A percentile compares a stretch with the other conserved stretches of the same genome.
These are phyloP conservation scores for Elysia crispata DNA, from an alignment of 2,888 invertebrate species.

Conservation along the genomic window DNA sequence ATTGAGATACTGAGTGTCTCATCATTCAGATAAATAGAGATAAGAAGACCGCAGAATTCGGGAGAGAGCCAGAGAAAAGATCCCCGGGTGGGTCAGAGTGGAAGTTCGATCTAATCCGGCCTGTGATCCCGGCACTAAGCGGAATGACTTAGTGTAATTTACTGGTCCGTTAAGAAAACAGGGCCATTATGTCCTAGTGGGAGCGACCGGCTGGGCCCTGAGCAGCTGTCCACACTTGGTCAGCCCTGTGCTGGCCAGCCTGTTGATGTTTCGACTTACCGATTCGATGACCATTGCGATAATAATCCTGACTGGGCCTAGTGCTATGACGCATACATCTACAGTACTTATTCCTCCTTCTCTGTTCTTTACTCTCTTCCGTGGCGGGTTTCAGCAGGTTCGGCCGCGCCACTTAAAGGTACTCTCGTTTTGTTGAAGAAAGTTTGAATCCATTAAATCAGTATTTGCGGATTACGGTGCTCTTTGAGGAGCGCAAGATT, in stretches of 20 bases:
- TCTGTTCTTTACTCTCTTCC: neutral
- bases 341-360: neutral
- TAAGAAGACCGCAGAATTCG: no score
- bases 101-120: constrained; percentile 5
- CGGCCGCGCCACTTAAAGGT: no score
- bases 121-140: constrained; percentile 5
- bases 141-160: neutral
- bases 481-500: no score
- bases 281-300: constrained; percentile 17
- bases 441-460: no score
- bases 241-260: neutral
- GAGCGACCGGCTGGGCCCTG: neutral
- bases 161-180: constrained; percentile 24
- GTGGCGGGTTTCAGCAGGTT: no score
- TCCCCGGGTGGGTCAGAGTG: no score
- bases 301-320: neutral
- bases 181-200: neutral
- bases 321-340: neutral
- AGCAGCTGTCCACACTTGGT: constrained; percentile 21
- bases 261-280: constrained; percentile 17
- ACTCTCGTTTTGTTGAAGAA: no score
- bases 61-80: no score
- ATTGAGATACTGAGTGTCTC: no score
- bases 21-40: no score
- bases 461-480: no score